These are phyloP conservation scores for Thunnus thynnus DNA, from an alignment of 2,113 vertebrate species.

Conservation along the genomic window DNA sequence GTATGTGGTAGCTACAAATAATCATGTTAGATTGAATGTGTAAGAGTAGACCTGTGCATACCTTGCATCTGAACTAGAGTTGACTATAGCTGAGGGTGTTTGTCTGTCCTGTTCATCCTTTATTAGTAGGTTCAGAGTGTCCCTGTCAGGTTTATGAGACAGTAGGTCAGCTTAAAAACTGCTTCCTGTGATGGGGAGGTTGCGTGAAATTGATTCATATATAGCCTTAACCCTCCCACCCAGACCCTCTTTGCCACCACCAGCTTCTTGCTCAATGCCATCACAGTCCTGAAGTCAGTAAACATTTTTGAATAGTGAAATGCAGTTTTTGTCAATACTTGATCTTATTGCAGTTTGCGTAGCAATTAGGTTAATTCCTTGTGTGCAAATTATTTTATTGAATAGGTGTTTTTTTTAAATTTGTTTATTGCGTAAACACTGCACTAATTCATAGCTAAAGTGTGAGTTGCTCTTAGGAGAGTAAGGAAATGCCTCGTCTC, in stretches of 20 bases:
- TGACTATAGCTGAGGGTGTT: slow-evolving; percentile 41
- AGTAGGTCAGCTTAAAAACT: slow-evolving; percentile 23
- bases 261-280: slow-evolving; percentile 41
- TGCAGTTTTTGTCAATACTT: slow-evolving; percentile 85
- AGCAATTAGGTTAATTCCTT: slow-evolving; percentile 73
- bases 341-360: slow-evolving; percentile 80
- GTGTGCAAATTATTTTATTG: slow-evolving; percentile 74
- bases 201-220: slow-evolving; percentile 51
- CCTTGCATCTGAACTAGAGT: slow-evolving; percentile 45
- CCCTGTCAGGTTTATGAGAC: slow-evolving; percentile 38
- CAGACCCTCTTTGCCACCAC: slow-evolving; percentile 24
- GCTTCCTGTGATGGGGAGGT: slow-evolving; percentile 35
- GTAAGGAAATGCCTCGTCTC: slow-evolving; percentile 61
- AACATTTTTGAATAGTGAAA: slow-evolving; percentile 73
- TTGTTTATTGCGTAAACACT: slow-evolving; percentile 74
- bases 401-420: slow-evolving; percentile 32
- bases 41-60: slow-evolving; percentile 53
- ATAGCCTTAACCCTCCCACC: slow-evolving; percentile 73
- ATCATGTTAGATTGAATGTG: slow-evolving; percentile 68
- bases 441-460: slow-evolving; percentile 80
- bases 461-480: slow-evolving; percentile 52
- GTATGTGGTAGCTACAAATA: slow-evolving; percentile 60
- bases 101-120: slow-evolving; percentile 36
- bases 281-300: slow-evolving; percentile 62
- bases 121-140: slow-evolving; percentile 24